A percentile compares a stretch with the other conserved stretches of the same genome.
These are phyloP conservation scores for Corapipo altera DNA, from an alignment of 2,113 vertebrate species.

Conservation along the genomic window DNA sequence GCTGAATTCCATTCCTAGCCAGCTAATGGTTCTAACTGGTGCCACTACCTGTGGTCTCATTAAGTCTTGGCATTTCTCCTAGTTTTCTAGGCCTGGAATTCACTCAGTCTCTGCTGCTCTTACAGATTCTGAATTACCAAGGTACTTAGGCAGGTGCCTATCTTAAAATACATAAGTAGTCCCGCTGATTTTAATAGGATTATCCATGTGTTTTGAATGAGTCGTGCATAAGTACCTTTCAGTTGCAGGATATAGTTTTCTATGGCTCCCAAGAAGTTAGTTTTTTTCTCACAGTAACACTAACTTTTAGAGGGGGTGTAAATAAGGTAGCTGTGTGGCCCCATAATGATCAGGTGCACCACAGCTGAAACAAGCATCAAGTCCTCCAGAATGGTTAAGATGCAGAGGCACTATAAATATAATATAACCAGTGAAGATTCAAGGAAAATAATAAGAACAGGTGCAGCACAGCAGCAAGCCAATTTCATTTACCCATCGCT, in stretches of 20 bases:
- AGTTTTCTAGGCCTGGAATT: slow-evolving; percentile 22
- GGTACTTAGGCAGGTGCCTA: slow-evolving; percentile 22
- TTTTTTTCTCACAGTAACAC: not conserved
- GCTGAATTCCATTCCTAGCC: slow-evolving; percentile 40
- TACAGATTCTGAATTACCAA: not conserved
- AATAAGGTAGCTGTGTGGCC: not conserved
- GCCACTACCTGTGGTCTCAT: not conserved
- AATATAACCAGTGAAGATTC: not conserved
- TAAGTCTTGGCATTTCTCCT: slow-evolving; percentile 27
- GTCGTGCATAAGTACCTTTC: slow-evolving; percentile 3
- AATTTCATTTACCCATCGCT: not conserved
- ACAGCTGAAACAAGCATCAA: not conserved
- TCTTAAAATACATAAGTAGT: not conserved
- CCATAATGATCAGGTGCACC: not conserved
- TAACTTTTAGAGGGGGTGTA: not conserved
- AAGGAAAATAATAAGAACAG: not conserved
- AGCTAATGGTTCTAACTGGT: slow-evolving; percentile 25
- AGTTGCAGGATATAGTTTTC: not conserved
- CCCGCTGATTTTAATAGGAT: slow-evolving; percentile 1
- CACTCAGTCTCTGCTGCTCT: not conserved
- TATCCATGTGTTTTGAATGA: not conserved
- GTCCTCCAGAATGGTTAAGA: not conserved
- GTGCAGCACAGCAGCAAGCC: slow-evolving; percentile 19
- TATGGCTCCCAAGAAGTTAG: not conserved
- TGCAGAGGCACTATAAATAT: not conserved